Conservation (phyloP, 1,140 invertebrate species). For the Drosophila truncata region DNA sequence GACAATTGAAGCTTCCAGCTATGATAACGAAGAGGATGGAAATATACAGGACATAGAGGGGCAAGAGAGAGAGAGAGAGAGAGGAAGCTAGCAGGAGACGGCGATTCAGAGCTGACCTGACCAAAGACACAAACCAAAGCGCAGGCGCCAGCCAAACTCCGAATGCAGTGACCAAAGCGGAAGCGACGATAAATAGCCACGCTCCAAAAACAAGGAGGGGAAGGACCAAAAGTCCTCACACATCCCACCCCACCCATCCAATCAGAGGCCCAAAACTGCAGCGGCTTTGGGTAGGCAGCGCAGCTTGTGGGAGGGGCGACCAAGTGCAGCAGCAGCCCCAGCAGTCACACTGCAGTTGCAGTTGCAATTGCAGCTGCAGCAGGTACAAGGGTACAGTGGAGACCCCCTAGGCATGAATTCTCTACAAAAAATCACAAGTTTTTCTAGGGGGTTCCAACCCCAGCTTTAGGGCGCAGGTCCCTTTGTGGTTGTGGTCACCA, state of each 20-base stretch:
- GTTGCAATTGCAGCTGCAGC: slow-evolving; percentile 13
- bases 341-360: neutral
- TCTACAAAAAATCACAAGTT: neutral
- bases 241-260: neutral
- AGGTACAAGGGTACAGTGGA: slow-evolving; percentile 30
- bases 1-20: neutral
- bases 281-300: slow-evolving; percentile 24
- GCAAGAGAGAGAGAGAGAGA: neutral
- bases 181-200: slow-evolving; percentile 42
- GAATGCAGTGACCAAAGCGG: slow-evolving; percentile 60
- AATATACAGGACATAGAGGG: neutral
- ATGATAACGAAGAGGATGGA: slow-evolving; percentile 6
- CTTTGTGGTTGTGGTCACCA: neutral
- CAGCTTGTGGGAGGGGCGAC: slow-evolving; percentile 61
- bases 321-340: slow-evolving; percentile 12
- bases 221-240: neutral
- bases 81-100: neutral
- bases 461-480: neutral
- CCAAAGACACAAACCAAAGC: slow-evolving; percentile 18
- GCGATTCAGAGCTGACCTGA: slow-evolving; percentile 20
- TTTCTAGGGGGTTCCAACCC: neutral
- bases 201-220: neutral
- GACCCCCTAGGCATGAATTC: neutral
- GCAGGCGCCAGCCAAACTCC: slow-evolving; percentile 54
- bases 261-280: slow-evolving; percentile 34